phyloP scores from a whole-genome alignment of 2,113 vertebrate species.

The Rissa tridactyla region DNA sequence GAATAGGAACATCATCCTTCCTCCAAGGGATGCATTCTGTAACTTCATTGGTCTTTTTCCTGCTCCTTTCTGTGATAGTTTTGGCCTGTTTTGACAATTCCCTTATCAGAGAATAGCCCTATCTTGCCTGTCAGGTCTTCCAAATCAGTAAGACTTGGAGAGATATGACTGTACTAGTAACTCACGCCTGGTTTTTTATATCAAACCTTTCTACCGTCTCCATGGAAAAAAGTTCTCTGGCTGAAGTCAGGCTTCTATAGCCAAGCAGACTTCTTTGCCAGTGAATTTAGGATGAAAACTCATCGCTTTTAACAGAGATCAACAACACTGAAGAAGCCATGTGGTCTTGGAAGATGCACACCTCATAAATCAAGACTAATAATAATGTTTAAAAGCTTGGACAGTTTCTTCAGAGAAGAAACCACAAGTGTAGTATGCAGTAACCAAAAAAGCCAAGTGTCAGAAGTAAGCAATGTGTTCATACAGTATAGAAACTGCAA shows the following conservation, averaged over 20 bases:
- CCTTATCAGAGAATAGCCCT: neutral
- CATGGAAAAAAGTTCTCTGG: neutral
- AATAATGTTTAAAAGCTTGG: neutral
- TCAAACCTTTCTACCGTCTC: neutral
- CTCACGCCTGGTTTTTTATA: neutral
- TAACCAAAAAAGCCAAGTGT: rapidly evolving
- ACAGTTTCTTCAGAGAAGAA: neutral
- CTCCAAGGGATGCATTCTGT: neutral
- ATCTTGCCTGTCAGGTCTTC: neutral
- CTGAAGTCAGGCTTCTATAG: neutral
- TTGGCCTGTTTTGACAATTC: neutral
- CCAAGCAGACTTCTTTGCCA: neutral
- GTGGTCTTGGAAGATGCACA: neutral
- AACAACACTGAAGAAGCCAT: neutral
- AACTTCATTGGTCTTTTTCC: neutral
- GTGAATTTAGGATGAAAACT: neutral
- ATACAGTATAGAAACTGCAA: neutral
- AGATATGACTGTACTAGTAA: neutral
- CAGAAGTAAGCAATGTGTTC: neutral
- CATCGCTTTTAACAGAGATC: neutral
- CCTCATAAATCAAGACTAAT: neutral
- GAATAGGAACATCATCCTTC: neutral
- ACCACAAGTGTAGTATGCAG: neutral
- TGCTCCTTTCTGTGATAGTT: neutral
- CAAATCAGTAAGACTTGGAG: neutral